A percentile compares a stretch with the other conserved stretches of the same genome.
These are phyloP conservation scores for Pocillopora grandis DNA, from an alignment of 92 coral and sea anemone species.

Conservation along the genomic window DNA sequence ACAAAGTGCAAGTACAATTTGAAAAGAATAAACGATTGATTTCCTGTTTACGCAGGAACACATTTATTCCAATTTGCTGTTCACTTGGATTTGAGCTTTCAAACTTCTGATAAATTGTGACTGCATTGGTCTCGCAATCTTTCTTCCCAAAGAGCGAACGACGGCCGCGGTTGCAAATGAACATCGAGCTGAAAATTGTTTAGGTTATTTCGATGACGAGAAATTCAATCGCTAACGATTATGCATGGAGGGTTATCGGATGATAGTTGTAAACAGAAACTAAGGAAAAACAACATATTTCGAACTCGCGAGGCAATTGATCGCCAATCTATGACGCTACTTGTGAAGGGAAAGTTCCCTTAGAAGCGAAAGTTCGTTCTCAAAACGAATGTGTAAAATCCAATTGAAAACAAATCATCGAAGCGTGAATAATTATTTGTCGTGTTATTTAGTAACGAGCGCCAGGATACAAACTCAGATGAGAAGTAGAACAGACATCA, in stretches of 20 bases:
- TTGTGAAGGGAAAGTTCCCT: neutral
- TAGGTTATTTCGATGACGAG: neutral
- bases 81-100: too few species aligned
- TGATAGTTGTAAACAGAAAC: neutral
- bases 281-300: neutral
- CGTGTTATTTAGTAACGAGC: neutral
- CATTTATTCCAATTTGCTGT: too few species aligned
- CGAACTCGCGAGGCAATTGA: neutral
- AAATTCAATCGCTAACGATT: neutral
- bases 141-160: neutral
- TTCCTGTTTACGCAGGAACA: too few species aligned
- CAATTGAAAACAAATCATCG: constrained; percentile 9
- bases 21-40: too few species aligned
- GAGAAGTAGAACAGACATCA: neutral
- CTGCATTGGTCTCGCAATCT: neutral
- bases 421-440: constrained; percentile 1
- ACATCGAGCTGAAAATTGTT: neutral
- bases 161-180: neutral
- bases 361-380: too few species aligned
- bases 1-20: too few species aligned
- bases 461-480: neutral
- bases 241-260: neutral
- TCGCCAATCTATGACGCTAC: neutral
- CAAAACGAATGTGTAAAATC: neutral
- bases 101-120: neutral